These are phyloP conservation scores for Tenebrosternarchus preto DNA, from an alignment of 2,113 vertebrate species.

Conservation along the genomic window DNA sequence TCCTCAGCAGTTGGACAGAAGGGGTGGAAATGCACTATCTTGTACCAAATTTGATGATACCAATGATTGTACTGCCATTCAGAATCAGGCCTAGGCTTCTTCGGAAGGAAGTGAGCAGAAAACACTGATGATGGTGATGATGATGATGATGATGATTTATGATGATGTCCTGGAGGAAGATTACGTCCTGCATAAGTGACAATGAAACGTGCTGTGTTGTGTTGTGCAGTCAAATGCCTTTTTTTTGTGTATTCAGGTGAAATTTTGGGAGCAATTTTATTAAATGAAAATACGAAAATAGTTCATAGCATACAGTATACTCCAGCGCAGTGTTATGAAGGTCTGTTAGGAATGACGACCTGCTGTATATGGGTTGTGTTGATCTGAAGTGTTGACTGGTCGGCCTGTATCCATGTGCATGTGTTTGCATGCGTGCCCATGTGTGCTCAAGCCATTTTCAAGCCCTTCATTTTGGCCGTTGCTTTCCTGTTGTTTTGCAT, in stretches of 20 bases:
- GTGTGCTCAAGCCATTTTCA: conserved; percentile 37
- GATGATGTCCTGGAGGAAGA: conserved; percentile 25
- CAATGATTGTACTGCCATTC: conserved; percentile 52
- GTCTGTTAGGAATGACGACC: conserved; percentile 71
- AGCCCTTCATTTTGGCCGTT: conserved; percentile 1
- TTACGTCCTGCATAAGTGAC: conserved; percentile 65
- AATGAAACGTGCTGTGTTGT: conserved; percentile 52
- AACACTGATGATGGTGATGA: background rate
- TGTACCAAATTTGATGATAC: conserved; percentile 56
- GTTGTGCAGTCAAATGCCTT: conserved; percentile 65
- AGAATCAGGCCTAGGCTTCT: background rate
- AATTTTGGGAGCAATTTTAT: conserved; percentile 78
- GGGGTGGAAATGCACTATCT: conserved; percentile 46
- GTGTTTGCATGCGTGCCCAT: conserved; percentile 78
- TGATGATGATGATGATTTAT: background rate
- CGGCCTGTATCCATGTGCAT: conserved; percentile 59
- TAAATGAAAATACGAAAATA: conserved; percentile 65
- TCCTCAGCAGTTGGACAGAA: conserved; percentile 29
- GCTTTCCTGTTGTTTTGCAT: conserved; percentile 73
- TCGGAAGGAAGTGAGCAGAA: conserved; percentile 12
- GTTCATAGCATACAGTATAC: conserved; percentile 40
- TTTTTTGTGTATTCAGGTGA: conserved; percentile 70
- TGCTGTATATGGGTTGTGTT: conserved; percentile 51
- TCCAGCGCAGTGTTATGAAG: conserved; percentile 78
- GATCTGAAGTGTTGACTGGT: conserved; percentile 52